Percentiles rank a stretch among this genome's conserved stretches.
phyloP scores from a whole-genome alignment of 2,888 invertebrate species.

The Netelia melanura region DNA sequence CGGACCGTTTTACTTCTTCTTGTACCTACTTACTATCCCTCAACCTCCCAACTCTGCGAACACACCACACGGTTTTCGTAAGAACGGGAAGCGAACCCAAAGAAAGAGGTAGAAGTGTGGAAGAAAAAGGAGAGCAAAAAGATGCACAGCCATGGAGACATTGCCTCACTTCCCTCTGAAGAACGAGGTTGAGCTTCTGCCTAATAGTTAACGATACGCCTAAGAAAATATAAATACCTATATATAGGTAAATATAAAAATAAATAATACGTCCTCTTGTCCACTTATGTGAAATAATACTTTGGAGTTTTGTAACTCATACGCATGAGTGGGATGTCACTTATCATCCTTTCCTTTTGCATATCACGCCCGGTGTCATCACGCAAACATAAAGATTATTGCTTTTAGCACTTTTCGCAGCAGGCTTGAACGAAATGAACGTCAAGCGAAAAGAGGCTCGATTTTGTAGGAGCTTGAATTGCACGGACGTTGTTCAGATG shows the following conservation, averaged over 20 bases:
- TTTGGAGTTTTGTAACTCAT: constrained; percentile 3
- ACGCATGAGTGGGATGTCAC: constrained; percentile 41
- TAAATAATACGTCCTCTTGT: constrained; percentile 26
- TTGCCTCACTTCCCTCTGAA: background rate
- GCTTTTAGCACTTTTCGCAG: constrained; percentile 22
- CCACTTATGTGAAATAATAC: constrained; percentile 41
- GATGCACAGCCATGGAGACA: constrained; percentile 19
- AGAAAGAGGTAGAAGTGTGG: constrained; percentile 20
- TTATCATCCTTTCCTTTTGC: constrained; percentile 25
- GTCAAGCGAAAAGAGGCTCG: background rate
- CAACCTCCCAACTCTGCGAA: constrained; percentile 22
- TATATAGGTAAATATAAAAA: constrained; percentile 16
- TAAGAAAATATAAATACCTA: constrained; percentile 19
- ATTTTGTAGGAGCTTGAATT: constrained; percentile 13
- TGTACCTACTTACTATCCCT: constrained; percentile 58
- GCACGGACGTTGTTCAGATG: constrained; percentile 16
- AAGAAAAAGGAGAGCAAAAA: constrained; percentile 28
- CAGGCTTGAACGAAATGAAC: background rate
- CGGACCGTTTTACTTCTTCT: constrained; percentile 63
- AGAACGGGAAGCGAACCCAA: constrained; percentile 13
- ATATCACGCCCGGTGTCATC: background rate
- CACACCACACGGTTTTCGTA: constrained; percentile 9
- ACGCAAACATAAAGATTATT: constrained; percentile 59
- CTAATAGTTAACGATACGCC: constrained; percentile 32
- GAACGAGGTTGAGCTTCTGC: constrained; percentile 7